Conservation (phyloP, 2,113 vertebrate genomes). For the Athene noctua region DNA sequence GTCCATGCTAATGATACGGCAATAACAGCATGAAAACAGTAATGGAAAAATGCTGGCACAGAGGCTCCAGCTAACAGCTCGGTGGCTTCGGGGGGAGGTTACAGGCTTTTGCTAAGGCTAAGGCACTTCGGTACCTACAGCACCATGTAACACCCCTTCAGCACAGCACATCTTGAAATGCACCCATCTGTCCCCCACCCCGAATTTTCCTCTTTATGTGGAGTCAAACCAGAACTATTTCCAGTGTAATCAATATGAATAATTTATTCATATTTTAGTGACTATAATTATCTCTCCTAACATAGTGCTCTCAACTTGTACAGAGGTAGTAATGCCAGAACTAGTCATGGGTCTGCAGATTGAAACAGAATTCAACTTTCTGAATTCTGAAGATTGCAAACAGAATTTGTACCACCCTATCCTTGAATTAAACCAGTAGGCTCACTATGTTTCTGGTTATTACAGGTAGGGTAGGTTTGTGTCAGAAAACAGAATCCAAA, state of each 20-base stretch:
- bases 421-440: neutral
- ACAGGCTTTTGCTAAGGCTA: neutral
- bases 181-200: accelerated
- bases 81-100: neutral
- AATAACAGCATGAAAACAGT: neutral
- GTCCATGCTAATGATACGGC: neutral
- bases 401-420: neutral
- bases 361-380: neutral
- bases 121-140: neutral
- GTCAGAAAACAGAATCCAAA: constrained; percentile 20
- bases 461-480: neutral
- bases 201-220: neutral
- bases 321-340: neutral
- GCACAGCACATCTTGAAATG: neutral
- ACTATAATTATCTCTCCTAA: neutral
- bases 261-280: neutral
- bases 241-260: neutral
- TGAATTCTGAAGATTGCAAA: neutral
- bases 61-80: neutral
- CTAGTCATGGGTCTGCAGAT: neutral
- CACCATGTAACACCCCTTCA: neutral
- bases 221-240: neutral
- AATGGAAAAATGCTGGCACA: neutral
- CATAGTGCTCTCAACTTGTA: neutral
- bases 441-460: neutral